Evolutionary conservation across 2,888 invertebrate species (phyloP).

Genomic region (Erebia aethiops): DNA sequence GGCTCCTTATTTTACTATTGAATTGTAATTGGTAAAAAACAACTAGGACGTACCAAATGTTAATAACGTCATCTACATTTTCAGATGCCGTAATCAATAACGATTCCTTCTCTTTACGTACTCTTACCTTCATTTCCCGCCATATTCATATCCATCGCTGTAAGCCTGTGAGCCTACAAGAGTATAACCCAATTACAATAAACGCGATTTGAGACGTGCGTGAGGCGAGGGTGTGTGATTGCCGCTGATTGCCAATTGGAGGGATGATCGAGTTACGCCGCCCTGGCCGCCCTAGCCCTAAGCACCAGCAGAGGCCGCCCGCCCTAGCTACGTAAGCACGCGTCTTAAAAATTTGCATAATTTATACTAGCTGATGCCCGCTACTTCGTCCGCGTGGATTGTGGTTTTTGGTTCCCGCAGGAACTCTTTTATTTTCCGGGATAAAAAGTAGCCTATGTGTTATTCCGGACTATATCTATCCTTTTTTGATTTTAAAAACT

Average conservation of each 20-base stretch:
- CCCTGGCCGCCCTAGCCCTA: conserved; percentile 5
- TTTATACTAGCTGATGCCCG: background rate
- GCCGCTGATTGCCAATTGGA: conserved; percentile 55
- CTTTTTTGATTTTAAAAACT: too few relatives aligned
- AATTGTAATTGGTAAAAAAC: too few relatives aligned
- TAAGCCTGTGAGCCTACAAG: conserved; percentile 5
- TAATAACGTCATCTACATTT: background rate
- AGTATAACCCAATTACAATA: conserved; percentile 27
- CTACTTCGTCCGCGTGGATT: too few relatives aligned
- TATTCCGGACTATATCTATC: too few relatives aligned
- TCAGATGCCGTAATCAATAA: too few relatives aligned
- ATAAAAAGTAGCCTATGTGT: too few relatives aligned
- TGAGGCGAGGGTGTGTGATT: conserved; percentile 20
- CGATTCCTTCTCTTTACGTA: too few relatives aligned
- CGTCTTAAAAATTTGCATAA: background rate
- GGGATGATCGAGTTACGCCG: conserved; percentile 42
- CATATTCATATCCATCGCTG: background rate
- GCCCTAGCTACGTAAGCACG: conserved; percentile 4
- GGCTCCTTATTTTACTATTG: too few relatives aligned
- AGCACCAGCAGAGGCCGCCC: background rate
- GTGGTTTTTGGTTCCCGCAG: too few relatives aligned
- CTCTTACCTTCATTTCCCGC: background rate
- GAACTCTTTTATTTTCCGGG: too few relatives aligned
- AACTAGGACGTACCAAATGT: background rate
- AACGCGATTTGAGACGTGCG: conserved; percentile 21